Base-by-base conservation (phyloP, 2,113 vertebrate species). In the Rhodinocichla rosea region DNA sequence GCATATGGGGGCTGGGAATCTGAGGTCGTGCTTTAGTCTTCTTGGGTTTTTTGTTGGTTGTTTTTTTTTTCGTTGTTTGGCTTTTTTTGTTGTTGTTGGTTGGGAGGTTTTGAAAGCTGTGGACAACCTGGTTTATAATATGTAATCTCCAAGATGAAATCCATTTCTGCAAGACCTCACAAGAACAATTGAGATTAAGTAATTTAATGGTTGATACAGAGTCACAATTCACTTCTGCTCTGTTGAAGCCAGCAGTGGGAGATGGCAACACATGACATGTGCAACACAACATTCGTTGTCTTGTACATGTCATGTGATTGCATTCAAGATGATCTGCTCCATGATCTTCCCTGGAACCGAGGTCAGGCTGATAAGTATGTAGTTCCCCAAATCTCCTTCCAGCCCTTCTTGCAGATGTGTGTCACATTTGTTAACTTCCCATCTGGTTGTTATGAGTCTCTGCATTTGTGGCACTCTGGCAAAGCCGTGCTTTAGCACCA, bases 401-500 rank as follows among this genome's bases (percentile, higher is more conserved):
- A 55, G 22, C 35, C 47, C 32, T 53, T 68, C n/a, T 22, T 47
- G 55, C 11, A 40, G 55, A 23, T 22, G 7, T 60, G 20, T 62
- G 6, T 19, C 70, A 32, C 2, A 4, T 40, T 55, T 42, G 8
- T 30, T 69, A 42, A 20, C 13, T 37, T 77, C 40, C 6, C 7
- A 15, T 44, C 15, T 52, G 24, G 33, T 8, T 24, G 8, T 15
- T 32, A 14, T 2, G 19, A 28, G 13, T 26, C 6, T 52, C 33
- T 35, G 9, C 1, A 1, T 57, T 71, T 22, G 14, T 4, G 3
- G 20, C 7, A 26, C 21, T 35, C 17, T 5, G 13, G 22, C 17
- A 83, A 87, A 94, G 21, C 22, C 1, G 3, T 1, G 1, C 6
- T 85, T 68, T 28, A 45, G 45, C 47, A 57, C 30, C 39, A 82